These are phyloP conservation scores for Lysiphlebus fabarum DNA, from an alignment of 1,140 invertebrate species.

Conservation along the genomic window DNA sequence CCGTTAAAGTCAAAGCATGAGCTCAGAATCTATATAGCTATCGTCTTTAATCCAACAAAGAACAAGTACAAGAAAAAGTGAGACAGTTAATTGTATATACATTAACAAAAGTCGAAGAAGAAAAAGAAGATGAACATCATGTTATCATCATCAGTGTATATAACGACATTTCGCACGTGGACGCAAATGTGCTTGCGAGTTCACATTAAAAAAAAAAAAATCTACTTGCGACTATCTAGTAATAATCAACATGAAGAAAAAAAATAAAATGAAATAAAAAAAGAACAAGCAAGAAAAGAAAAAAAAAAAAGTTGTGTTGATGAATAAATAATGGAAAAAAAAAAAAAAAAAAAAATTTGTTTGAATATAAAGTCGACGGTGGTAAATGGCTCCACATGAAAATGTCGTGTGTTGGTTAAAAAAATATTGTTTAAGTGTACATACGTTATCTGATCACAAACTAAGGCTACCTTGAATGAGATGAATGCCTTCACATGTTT, in stretches of 20 bases:
- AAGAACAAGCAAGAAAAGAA: background rate
- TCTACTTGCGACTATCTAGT: too few relatives aligned
- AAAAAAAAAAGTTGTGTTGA: background rate
- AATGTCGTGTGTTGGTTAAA: too few relatives aligned
- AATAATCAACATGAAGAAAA: background rate
- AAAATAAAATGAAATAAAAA: too few relatives aligned
- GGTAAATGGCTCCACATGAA: too few relatives aligned
- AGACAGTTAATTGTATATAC: too few relatives aligned
- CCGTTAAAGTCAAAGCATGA: background rate
- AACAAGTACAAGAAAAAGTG: too few relatives aligned
- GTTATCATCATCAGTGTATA: slow-evolving; percentile 14
- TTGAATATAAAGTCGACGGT: too few relatives aligned
- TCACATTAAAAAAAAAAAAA: too few relatives aligned
- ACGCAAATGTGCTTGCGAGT: background rate
- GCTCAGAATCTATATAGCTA: too few relatives aligned
- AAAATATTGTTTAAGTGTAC: slow-evolving; percentile 35
- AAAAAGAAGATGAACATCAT: slow-evolving; percentile 11
- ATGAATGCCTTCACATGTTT: slow-evolving; percentile 53
- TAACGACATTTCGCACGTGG: slow-evolving; percentile 29
- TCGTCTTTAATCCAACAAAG: too few relatives aligned
- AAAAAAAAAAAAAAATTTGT: background rate
- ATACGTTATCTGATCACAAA: slow-evolving; percentile 54
- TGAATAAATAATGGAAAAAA: background rate
- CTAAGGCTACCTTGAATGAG: slow-evolving; percentile 52
- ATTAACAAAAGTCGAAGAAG: background rate